Conservation (phyloP, 2,113 vertebrate genomes). For the Opisthocomus hoazin region DNA sequence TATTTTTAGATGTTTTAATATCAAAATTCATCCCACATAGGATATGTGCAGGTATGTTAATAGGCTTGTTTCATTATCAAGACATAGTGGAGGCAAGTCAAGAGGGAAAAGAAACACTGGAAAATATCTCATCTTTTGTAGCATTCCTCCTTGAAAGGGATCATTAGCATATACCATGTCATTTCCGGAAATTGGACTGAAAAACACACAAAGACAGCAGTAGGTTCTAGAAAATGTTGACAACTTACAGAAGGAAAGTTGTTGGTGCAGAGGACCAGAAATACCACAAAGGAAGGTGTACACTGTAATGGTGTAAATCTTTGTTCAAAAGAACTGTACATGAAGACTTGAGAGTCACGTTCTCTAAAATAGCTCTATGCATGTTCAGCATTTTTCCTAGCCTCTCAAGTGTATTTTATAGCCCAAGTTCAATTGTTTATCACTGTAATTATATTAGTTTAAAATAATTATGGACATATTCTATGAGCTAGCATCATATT, state of each 20-base stretch:
- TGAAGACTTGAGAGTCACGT: background rate
- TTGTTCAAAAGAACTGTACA: background rate
- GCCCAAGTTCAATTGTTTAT: background rate
- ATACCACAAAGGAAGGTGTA: background rate
- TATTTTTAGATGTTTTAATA: background rate
- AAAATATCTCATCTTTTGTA: background rate
- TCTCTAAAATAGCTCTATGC: background rate
- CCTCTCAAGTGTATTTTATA: background rate
- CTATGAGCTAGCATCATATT: background rate
- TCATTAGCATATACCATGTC: background rate
- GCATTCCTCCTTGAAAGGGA: background rate
- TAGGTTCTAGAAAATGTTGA: background rate
- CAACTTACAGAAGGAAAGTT: background rate
- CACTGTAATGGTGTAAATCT: background rate
- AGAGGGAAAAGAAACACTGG: background rate
- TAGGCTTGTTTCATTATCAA: background rate
- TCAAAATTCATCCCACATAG: background rate
- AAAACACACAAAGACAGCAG: background rate
- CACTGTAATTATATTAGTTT: background rate
- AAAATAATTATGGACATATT: background rate
- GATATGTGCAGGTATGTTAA: background rate
- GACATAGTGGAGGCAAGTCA: background rate
- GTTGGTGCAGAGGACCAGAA: background rate
- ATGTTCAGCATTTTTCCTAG: background rate
- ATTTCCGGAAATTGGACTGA: background rate